Evolutionary conservation across 1,140 invertebrate species (phyloP), one percentile per base, ranked within the genome.

Genomic region (Meloidogyne chitwoodi): DNA sequence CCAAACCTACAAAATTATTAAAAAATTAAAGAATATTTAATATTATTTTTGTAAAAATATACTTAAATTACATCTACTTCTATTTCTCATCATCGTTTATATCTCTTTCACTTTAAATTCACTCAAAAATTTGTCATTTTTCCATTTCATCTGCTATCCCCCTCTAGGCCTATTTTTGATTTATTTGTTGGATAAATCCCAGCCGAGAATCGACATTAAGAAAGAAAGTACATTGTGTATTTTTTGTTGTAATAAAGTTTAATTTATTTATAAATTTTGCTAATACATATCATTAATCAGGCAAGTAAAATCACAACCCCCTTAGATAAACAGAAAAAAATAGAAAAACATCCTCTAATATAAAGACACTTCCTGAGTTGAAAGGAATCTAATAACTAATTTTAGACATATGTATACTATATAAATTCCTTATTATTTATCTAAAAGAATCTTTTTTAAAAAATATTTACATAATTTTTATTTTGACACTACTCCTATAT

Each of bases 1-100:
- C 70, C n/a, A 74, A 65, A 34, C 68, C 79, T 80, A n/a, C 26
- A 80, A 80, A 71, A 44, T 10, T 68, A n/a, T 11, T 8, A 63
- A 12, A 38, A 12, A n/a, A 2, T 27, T 22, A 71, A 19, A 12
- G 6, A 27, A n/a, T 6, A 26, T 68, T 22, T 56, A 76, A 69
- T 78, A 34, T 19, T 16, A 76, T 76, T 76, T 41, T 12, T 22
- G 22, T 14, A 27, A 10, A n/a, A n/a, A 27, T 77, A 34, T 26
- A 22, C 14, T 2, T 68, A 27, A 16, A 16, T 74, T 74, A 38
- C 19, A 16, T 67, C 27, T 68, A 16, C 2, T 68, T 73, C 0
- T 29, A 63, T 27, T 67, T 74, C 61, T 5, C 14, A 24, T 66
- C 34, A 31, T 19, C 38, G 3, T 48, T 14, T 24, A 26, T 48